Percentiles rank a stretch among this genome's conserved stretches.
Evolutionary conservation across 2,888 invertebrate species (phyloP).

Genomic region (Pterobdella sp.): DNA sequence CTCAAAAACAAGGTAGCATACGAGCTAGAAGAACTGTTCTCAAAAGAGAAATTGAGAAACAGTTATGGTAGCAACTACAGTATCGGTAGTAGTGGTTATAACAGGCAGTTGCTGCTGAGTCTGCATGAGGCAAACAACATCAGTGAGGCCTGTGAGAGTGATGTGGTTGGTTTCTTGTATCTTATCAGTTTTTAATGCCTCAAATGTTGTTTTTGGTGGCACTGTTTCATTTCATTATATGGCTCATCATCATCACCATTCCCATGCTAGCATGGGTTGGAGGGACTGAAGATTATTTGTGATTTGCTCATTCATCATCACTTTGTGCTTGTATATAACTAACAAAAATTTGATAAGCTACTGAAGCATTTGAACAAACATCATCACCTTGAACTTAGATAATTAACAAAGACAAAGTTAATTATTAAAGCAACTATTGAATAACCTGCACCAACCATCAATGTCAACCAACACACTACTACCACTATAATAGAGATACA

Average conservation of each 20-base stretch:
- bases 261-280: no score
- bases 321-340: no score
- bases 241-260: no score
- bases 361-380: no score
- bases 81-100: constrained; percentile 4
- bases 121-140: constrained; percentile 50
- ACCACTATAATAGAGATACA: not conserved
- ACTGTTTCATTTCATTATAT: no score
- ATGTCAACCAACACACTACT: not conserved
- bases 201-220: not conserved
- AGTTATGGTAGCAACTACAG: not conserved
- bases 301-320: no score
- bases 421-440: not conserved
- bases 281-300: no score
- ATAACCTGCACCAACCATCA: not conserved
- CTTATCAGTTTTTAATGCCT: not conserved
- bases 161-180: constrained; percentile 41
- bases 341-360: no score
- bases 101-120: constrained; percentile 40
- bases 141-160: constrained; percentile 45
- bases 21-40: not conserved
- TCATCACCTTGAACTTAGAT: not conserved
- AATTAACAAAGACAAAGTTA: not conserved
- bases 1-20: not conserved
- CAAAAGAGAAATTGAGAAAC: not conserved